Conservation (phyloP, 2,113 vertebrate species). For the Sminthopsis crassicaudata region DNA sequence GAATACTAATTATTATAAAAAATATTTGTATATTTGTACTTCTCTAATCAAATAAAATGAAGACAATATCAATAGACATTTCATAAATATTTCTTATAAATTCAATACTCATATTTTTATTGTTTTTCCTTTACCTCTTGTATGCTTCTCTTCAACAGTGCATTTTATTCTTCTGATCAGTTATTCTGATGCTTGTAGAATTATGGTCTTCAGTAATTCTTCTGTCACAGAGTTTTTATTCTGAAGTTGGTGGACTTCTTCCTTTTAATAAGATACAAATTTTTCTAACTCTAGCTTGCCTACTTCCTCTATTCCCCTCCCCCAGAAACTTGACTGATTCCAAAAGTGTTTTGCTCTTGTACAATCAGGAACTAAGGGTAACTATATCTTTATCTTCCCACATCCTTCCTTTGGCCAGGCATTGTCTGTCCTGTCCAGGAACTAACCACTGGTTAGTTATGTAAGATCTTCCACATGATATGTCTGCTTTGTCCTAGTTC, state of each 20-base stretch:
- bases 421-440: neutral
- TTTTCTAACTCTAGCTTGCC: neutral
- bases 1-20: neutral
- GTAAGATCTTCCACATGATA: neutral
- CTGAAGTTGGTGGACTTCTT: neutral
- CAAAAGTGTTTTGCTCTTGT: neutral
- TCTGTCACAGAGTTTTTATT: neutral
- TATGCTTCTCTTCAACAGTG: neutral
- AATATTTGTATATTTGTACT: neutral
- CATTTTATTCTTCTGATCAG: neutral
- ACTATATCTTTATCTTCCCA: neutral
- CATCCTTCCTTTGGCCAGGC: neutral
- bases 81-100: neutral
- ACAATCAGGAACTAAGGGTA: neutral
- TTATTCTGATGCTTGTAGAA: neutral
- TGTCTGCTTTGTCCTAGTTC: neutral
- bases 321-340: neutral
- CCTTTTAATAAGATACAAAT: neutral
- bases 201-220: neutral
- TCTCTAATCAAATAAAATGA: neutral
- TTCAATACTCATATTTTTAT: neutral
- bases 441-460: neutral
- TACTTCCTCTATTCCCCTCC: neutral
- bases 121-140: neutral
- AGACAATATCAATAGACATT: neutral